A percentile compares a stretch with the other conserved stretches of the same genome.
These are phyloP conservation scores for Synodontis membranacea DNA, from an alignment of 2,113 vertebrate species.

Conservation along the genomic window DNA sequence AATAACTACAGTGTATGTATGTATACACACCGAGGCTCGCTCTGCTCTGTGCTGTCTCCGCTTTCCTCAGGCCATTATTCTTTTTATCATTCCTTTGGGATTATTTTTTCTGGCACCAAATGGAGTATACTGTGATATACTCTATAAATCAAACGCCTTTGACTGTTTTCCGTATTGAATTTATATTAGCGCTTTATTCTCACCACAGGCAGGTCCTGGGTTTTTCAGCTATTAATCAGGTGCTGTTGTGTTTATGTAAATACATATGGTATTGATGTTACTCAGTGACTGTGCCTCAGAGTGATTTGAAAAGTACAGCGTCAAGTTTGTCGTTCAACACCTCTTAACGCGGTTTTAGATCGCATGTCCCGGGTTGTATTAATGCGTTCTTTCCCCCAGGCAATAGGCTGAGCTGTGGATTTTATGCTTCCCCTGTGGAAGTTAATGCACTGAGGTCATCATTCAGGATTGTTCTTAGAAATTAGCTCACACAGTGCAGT, in stretches of 20 bases:
- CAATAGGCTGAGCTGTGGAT: slow-evolving; percentile 32
- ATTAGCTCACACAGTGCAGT: slow-evolving; percentile 53
- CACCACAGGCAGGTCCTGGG: background rate
- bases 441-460: slow-evolving; percentile 53
- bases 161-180: slow-evolving; percentile 14
- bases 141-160: slow-evolving; percentile 17
- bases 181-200: slow-evolving; percentile 15
- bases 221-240: background rate
- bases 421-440: slow-evolving; percentile 48
- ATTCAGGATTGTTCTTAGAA: slow-evolving; percentile 50
- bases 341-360: background rate
- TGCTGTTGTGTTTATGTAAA: background rate
- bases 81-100: slow-evolving; percentile 44
- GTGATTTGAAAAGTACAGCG: slow-evolving; percentile 9
- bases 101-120: slow-evolving; percentile 50
- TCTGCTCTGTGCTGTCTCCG: slow-evolving; percentile 39
- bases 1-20: slow-evolving; percentile 33
- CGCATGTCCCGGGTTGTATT: slow-evolving; percentile 31
- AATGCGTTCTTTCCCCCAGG: slow-evolving; percentile 34
- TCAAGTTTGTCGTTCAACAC: slow-evolving; percentile 16
- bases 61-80: slow-evolving; percentile 52
- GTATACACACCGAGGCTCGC: background rate
- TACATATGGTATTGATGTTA: background rate
- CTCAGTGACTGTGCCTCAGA: background rate
- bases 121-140: slow-evolving; percentile 24